Conservation (phyloP, 2,888 invertebrate genomes). For the Leptinotarsa juncta region DNA sequence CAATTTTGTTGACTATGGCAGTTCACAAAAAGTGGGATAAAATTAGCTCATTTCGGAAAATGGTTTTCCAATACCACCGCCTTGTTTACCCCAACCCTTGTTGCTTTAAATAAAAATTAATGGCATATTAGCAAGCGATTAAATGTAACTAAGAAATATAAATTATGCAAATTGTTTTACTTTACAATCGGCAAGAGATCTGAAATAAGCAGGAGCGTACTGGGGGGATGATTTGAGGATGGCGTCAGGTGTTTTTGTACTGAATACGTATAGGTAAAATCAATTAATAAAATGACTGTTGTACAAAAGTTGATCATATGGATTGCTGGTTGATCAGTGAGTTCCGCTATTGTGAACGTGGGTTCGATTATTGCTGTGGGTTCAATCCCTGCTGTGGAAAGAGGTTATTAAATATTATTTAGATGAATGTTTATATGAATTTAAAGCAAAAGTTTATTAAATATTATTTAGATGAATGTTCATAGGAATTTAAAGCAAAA, state of each 20-base stretch:
- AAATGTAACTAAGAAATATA: neutral
- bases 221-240: neutral
- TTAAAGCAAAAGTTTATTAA: too few species aligned
- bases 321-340: too few species aligned
- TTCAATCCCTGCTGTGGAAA: too few species aligned
- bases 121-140: conserved; percentile 1
- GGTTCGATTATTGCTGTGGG: too few species aligned
- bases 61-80: neutral
- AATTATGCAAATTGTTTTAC: conserved; percentile 13
- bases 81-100: conserved; percentile 5
- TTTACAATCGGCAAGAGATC: neutral
- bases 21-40: neutral
- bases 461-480: too few species aligned
- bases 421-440: too few species aligned
- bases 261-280: too few species aligned
- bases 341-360: too few species aligned
- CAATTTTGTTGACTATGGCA: neutral
- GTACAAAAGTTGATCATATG: too few species aligned
- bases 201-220: neutral
- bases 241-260: neutral
- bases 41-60: neutral
- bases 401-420: too few species aligned
- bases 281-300: too few species aligned
- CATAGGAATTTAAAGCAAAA: too few species aligned
- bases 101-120: neutral